Percentiles rank a stretch among this genome's conserved stretches.
These are phyloP conservation scores for Morone chrysops DNA, from an alignment of 2,113 vertebrate genomes.

Conservation along the genomic window DNA sequence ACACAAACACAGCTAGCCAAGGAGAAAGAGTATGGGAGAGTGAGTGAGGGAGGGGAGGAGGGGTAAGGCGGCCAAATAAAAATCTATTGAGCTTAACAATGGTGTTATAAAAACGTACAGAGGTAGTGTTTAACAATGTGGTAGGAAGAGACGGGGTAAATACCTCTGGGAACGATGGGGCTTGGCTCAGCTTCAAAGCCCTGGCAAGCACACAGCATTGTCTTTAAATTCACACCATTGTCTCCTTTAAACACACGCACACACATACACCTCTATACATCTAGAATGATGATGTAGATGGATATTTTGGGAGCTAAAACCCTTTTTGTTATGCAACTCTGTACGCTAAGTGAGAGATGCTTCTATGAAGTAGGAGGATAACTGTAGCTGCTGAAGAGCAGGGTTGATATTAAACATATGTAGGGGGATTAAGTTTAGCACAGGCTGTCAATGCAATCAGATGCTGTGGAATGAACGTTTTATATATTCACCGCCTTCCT, in stretches of 20 bases:
- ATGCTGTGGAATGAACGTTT: neutral
- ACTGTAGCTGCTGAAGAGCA: neutral
- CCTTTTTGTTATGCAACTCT: slow-evolving; percentile 62
- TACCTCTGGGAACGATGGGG: slow-evolving; percentile 78
- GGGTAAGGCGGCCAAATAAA: slow-evolving; percentile 76
- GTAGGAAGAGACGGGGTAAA: slow-evolving; percentile 81
- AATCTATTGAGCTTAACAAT: slow-evolving; percentile 85
- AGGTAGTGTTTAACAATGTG: slow-evolving; percentile 84
- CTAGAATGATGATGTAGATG: slow-evolving; percentile 72
- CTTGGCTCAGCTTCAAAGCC: slow-evolving; percentile 84
- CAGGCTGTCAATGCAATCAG: neutral
- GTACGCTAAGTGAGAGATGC: slow-evolving; percentile 46
- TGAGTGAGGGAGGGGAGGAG: slow-evolving; percentile 29
- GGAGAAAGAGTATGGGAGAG: slow-evolving; percentile 41
- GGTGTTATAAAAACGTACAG: slow-evolving; percentile 83
- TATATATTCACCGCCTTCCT: neutral
- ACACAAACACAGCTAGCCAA: slow-evolving; percentile 69
- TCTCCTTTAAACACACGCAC: slow-evolving; percentile 70
- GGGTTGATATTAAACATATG: neutral
- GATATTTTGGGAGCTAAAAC: slow-evolving; percentile 73
- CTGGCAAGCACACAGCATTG: slow-evolving; percentile 78
- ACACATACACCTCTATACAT: slow-evolving; percentile 67
- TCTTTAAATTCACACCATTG: slow-evolving; percentile 83
- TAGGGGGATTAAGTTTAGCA: neutral
- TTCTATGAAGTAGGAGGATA: slow-evolving; percentile 5